phyloP scores from a whole-genome alignment of 1,140 invertebrate genomes.

The Ylistrum balloti region DNA sequence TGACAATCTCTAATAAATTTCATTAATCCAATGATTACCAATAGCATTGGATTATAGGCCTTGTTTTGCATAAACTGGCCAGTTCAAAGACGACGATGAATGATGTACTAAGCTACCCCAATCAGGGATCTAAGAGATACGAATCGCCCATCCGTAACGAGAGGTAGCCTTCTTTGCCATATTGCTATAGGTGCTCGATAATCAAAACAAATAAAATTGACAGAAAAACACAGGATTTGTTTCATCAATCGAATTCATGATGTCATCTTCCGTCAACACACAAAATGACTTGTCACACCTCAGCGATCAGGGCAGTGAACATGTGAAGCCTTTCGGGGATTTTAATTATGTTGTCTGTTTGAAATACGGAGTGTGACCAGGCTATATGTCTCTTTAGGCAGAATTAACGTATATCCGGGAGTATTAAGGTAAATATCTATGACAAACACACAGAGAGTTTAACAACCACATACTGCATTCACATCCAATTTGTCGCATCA shows the following conservation, averaged over 20 bases:
- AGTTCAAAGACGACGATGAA: slow-evolving; percentile 25
- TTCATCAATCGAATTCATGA: slow-evolving; percentile 13
- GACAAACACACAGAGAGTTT: not conserved
- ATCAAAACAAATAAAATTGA: slow-evolving; percentile 36
- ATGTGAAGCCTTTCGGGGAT: slow-evolving; percentile 25
- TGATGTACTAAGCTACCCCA: slow-evolving; percentile 11
- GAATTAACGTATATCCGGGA: slow-evolving; percentile 13
- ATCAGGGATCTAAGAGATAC: slow-evolving; percentile 15
- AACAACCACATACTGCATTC: not conserved
- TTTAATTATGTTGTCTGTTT: slow-evolving; percentile 6
- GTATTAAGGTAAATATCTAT: not conserved
- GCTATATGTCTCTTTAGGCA: slow-evolving; percentile 4
- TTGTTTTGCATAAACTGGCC: slow-evolving; percentile 6
- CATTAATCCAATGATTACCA: slow-evolving; percentile 18
- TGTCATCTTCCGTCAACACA: slow-evolving; percentile 23
- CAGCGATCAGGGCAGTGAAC: not conserved
- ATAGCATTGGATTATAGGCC: not conserved
- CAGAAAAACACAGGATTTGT: slow-evolving; percentile 15
- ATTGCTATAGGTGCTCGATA: not conserved
- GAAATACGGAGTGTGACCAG: slow-evolving; percentile 6
- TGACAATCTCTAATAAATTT: slow-evolving; percentile 18
- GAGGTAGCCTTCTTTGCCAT: slow-evolving; percentile 24
- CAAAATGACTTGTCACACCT: not conserved
- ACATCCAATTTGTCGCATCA: slow-evolving; percentile 38
- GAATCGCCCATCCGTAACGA: not conserved